phyloP scores from a whole-genome alignment of 2,113 vertebrate species.

The Marmota flaviventris region DNA sequence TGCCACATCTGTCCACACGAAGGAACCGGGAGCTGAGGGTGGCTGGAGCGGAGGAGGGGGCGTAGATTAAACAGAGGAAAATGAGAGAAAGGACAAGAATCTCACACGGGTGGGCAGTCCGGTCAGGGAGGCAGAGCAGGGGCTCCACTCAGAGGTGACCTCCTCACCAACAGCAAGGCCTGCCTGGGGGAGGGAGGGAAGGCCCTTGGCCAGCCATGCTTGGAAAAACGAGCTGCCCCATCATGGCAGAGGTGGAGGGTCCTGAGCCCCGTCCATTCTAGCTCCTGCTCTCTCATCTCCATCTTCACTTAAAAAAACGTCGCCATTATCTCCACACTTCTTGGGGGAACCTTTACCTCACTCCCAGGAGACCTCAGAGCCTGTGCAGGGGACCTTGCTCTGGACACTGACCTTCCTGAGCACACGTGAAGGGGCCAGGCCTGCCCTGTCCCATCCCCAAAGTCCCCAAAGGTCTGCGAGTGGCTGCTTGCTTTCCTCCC shows the following conservation, averaged over 20 bases:
- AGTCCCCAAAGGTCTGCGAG: neutral
- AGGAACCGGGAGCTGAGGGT: neutral
- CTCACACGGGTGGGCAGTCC: neutral
- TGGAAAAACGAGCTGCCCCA: neutral
- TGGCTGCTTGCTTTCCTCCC: neutral
- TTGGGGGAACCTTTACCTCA: neutral
- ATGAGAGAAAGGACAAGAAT: neutral
- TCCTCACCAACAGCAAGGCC: neutral
- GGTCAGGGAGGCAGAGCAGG: neutral
- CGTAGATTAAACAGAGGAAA: neutral
- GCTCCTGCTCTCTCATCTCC: neutral
- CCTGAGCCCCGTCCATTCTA: neutral
- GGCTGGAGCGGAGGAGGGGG: neutral
- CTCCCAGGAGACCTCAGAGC: neutral
- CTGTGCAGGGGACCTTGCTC: neutral
- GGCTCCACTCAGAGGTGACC: neutral
- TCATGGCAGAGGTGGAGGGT: neutral
- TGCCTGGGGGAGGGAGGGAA: neutral
- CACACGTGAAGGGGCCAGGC: neutral
- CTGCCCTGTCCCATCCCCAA: neutral
- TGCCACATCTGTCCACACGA: neutral
- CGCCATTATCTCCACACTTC: neutral
- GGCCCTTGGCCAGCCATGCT: fast-evolving
- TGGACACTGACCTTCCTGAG: neutral
- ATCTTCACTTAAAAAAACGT: neutral